phyloP scores from a whole-genome alignment of 2,888 invertebrate genomes.

The Onthophagus sagittarius region DNA sequence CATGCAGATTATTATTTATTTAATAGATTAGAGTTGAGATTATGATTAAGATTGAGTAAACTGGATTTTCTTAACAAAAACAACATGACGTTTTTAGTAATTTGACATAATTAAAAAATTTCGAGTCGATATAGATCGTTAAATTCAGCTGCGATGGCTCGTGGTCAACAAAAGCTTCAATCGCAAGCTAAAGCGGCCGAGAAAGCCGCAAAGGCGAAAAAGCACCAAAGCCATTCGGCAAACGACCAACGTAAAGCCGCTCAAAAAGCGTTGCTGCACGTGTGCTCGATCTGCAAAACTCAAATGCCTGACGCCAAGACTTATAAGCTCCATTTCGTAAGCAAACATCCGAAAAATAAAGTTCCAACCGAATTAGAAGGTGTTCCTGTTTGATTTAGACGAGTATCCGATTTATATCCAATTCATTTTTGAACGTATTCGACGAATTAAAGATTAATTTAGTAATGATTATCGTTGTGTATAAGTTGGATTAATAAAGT shows the following conservation, averaged over 20 bases:
- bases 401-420: too few species aligned
- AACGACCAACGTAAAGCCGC: slow-evolving; percentile 91
- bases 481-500: too few species aligned
- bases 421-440: neutral
- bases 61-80: too few species aligned
- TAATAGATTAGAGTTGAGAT: too few species aligned
- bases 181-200: slow-evolving; percentile 95
- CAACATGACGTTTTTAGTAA: neutral
- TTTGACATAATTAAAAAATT: neutral
- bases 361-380: slow-evolving; percentile 80
- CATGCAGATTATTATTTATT: too few species aligned
- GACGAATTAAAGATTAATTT: neutral
- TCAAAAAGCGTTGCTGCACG: slow-evolving; percentile 86
- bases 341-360: slow-evolving; percentile 95
- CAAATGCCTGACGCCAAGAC: slow-evolving; percentile 99
- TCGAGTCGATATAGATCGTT: neutral
- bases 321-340: slow-evolving; percentile 98
- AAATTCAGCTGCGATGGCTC: slow-evolving; percentile 68
- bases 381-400: neutral
- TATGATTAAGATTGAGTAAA: too few species aligned
- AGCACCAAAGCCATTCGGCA: slow-evolving; percentile 83
- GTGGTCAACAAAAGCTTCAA: slow-evolving; percentile 97
- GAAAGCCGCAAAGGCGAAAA: slow-evolving; percentile 80
- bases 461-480: neutral
- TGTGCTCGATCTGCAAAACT: slow-evolving; percentile 90